These are phyloP conservation scores for Melipona beecheii DNA, from an alignment of 2,888 invertebrate species.

Conservation along the genomic window DNA sequence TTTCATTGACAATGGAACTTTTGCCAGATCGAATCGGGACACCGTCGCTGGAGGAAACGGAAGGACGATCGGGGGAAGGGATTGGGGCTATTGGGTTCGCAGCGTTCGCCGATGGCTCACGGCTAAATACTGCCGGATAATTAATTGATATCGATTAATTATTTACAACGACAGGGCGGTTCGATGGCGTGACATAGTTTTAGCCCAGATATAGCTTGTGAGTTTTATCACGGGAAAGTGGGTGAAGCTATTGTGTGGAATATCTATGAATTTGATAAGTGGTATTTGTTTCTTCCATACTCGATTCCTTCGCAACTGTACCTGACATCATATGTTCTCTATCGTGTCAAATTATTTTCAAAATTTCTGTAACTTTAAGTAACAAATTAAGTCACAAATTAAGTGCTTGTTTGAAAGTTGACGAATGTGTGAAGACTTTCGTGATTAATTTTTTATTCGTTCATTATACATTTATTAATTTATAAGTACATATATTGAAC, in stretches of 20 bases:
- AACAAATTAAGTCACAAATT: too few species aligned
- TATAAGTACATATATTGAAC: too few species aligned
- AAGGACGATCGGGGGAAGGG: neutral
- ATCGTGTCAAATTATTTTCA: neutral
- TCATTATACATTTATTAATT: too few species aligned
- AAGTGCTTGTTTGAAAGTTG: too few species aligned
- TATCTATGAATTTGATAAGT: neutral
- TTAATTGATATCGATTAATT: conserved; percentile 54
- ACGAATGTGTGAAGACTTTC: too few species aligned
- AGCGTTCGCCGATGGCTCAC: conserved; percentile 26
- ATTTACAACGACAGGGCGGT: conserved; percentile 7
- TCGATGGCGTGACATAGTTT: neutral
- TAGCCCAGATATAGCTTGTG: neutral
- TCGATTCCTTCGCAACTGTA: too few species aligned
- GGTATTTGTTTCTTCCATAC: neutral
- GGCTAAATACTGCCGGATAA: conserved; percentile 48
- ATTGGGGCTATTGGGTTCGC: conserved; percentile 1
- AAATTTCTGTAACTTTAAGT: too few species aligned
- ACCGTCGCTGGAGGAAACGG: conserved; percentile 12
- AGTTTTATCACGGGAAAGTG: neutral
- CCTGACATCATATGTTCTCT: too few species aligned
- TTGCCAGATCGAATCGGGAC: conserved; percentile 19
- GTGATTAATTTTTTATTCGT: too few species aligned
- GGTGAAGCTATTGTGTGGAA: neutral
- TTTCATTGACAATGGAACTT: conserved; percentile 60